phyloP scores from a whole-genome alignment of 2,888 invertebrate genomes.

The Leptopterna dolabrata region DNA sequence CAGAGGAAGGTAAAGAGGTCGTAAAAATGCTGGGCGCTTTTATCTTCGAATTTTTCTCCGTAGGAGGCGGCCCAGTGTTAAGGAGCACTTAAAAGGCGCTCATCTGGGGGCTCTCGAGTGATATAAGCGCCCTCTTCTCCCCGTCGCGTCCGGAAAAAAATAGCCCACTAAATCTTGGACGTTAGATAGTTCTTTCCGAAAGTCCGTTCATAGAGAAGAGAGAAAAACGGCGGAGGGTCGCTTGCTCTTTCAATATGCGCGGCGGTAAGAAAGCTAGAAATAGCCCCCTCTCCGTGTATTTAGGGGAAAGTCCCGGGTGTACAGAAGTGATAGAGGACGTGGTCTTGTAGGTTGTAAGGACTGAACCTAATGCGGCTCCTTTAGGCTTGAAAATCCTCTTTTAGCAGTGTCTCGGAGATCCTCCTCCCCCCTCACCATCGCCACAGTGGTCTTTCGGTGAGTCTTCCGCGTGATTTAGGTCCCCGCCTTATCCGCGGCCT shows the following conservation, averaged over 20 bases:
- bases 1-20: too few relatives aligned
- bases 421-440: too few relatives aligned
- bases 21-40: not conserved
- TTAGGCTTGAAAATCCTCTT: not conserved
- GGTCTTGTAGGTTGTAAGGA: too few relatives aligned
- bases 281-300: not conserved
- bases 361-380: not conserved
- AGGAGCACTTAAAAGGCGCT: slow-evolving; percentile 40
- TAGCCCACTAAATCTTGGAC: slow-evolving; percentile 23
- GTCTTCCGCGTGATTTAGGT: not conserved
- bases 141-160: slow-evolving; percentile 3
- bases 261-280: not conserved
- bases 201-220: too few relatives aligned
- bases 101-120: slow-evolving; percentile 5
- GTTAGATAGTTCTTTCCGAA: slow-evolving; percentile 8
- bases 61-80: not conserved
- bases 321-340: not conserved
- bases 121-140: slow-evolving; percentile 13
- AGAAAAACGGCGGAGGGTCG: too few relatives aligned
- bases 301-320: not conserved
- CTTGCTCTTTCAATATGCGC: slow-evolving; percentile 3
- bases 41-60: not conserved
- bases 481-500: not conserved
- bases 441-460: too few relatives aligned
- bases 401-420: not conserved